Evolutionary conservation across 2,797 vertebrate species (phyloP).

Genomic region (Parotocinclus haroldoi): DNA sequence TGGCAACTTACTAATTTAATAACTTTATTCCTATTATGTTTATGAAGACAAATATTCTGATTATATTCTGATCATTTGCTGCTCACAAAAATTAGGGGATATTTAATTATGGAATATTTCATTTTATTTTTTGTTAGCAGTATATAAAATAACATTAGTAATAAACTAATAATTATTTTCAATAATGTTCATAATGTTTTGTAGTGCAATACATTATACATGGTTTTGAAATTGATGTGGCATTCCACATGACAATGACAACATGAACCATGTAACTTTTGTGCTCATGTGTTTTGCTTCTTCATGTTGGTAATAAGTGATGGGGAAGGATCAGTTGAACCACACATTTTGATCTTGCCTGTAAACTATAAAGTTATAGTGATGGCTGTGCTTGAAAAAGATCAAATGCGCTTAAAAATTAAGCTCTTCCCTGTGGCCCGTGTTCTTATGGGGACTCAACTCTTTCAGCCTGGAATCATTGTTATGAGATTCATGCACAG

Average conservation of each 20-base stretch:
- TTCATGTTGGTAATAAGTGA: neutral
- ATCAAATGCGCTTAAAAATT: constrained; percentile 12
- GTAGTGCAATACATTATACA: neutral
- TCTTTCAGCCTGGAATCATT: neutral
- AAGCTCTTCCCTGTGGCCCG: constrained; percentile 5
- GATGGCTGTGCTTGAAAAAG: constrained; percentile 1
- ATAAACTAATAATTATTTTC: too few species aligned
- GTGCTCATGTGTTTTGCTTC: neutral
- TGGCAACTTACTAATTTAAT: too few species aligned
- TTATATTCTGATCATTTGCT: too few species aligned
- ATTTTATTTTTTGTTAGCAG: too few species aligned
- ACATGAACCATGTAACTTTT: neutral
- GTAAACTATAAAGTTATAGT: neutral
- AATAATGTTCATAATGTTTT: too few species aligned
- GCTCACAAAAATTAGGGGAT: too few species aligned
- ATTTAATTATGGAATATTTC: too few species aligned
- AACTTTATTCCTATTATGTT: too few species aligned
- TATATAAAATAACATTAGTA: too few species aligned
- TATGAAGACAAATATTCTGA: too few species aligned
- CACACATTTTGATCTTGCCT: neutral
- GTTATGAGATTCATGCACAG: constrained; percentile 34
- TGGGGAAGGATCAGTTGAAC: neutral
- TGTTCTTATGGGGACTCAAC: neutral
- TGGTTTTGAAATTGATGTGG: neutral
- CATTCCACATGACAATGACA: neutral